Conservation (phyloP, 2,113 vertebrate species). For the Australoheros scitulus region DNA sequence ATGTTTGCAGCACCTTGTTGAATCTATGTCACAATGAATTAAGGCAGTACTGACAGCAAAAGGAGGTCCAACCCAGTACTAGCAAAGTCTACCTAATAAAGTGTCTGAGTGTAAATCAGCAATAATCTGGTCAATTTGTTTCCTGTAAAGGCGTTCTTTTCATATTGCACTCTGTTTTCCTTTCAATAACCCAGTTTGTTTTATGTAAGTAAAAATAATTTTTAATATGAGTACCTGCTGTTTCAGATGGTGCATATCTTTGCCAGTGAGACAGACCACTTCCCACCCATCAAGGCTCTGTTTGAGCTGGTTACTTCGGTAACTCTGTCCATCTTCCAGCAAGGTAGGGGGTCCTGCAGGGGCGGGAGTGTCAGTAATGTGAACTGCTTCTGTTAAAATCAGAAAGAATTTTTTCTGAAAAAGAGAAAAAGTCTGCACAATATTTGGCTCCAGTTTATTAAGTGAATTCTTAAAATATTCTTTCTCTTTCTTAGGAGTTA, state of each 20-base stretch:
- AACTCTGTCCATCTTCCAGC: conserved; percentile 97
- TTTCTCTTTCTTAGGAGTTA: neutral
- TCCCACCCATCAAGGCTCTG: conserved; percentile 96
- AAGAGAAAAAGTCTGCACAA: neutral
- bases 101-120: neutral
- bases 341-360: conserved; percentile 86
- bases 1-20: neutral
- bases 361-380: conserved; percentile 45
- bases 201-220: neutral
- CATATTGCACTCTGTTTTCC: neutral
- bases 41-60: neutral
- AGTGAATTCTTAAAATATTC: neutral
- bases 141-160: neutral
- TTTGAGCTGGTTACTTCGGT: conserved; percentile 98
- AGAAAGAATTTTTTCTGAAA: neutral
- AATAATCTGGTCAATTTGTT: neutral
- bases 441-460: neutral
- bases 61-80: neutral
- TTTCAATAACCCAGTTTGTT: neutral
- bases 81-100: neutral
- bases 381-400: conserved; percentile 22
- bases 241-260: conserved; percentile 98
- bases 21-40: rapidly evolving
- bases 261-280: conserved; percentile 94
- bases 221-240: conserved; percentile 47